Conservation (phyloP, 2,888 invertebrate genomes). For the Agriopis marginaria region DNA sequence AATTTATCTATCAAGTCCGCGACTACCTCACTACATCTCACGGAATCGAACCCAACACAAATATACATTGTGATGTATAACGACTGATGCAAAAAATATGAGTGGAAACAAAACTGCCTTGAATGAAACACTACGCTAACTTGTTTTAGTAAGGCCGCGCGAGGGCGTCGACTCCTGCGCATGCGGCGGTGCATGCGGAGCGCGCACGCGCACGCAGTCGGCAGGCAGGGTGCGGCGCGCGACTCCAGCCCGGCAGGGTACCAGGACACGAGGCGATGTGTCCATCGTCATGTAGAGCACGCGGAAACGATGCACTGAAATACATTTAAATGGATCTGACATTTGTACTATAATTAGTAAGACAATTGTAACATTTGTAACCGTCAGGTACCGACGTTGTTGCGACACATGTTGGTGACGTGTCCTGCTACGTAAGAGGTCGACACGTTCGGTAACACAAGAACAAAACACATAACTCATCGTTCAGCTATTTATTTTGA, state of each 20-base stretch:
- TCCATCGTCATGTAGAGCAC: constrained; percentile 4
- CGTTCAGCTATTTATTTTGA: constrained; percentile 1
- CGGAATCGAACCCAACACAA: background rate
- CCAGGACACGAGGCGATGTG: background rate
- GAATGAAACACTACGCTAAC: constrained; percentile 19
- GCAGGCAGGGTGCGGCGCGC: no score
- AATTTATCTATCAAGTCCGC: no score
- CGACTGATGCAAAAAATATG: constrained; percentile 2
- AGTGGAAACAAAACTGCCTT: constrained; percentile 16
- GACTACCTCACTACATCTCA: no score
- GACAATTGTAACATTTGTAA: background rate
- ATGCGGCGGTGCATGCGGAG: background rate
- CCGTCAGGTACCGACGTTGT: background rate
- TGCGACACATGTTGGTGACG: background rate
- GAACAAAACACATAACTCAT: constrained; percentile 8
- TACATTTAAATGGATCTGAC: background rate
- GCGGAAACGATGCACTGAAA: background rate
- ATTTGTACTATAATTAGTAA: background rate
- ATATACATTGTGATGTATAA: background rate
- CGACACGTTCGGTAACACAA: background rate
- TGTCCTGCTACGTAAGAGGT: background rate
- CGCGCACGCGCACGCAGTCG: no score
- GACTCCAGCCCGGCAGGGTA: no score
- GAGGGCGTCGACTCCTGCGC: constrained; percentile 23
- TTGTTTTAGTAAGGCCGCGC: constrained; percentile 12